phyloP scores from a whole-genome alignment of 2,888 invertebrate species.

The Sarcophaga caerulescens region DNA sequence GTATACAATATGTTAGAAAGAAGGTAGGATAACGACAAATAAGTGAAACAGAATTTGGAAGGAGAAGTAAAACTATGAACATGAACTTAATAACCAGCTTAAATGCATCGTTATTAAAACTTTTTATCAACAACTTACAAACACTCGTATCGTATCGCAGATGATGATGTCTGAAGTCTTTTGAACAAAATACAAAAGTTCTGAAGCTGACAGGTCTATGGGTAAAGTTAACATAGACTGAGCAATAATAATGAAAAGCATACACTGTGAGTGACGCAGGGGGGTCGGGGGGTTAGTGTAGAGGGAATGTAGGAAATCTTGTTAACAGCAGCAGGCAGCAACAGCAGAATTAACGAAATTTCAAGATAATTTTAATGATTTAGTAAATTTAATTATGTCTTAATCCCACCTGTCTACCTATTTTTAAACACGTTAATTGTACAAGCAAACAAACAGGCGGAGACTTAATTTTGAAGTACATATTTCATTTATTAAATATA shows the following conservation, averaged over 20 bases:
- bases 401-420: constrained; percentile 3
- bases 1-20: neutral
- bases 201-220: constrained; percentile 39
- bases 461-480: too few relatives aligned
- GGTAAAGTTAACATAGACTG: constrained; percentile 33
- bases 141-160: constrained; percentile 10
- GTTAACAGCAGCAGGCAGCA: constrained; percentile 16
- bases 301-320: neutral
- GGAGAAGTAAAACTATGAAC: constrained; percentile 19
- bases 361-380: constrained; percentile 44
- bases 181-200: constrained; percentile 32
- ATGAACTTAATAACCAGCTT: constrained; percentile 57
- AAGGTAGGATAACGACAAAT: neutral
- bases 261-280: neutral
- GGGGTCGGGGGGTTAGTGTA: too few relatives aligned
- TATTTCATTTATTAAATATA: too few relatives aligned
- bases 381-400: constrained; percentile 36
- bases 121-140: constrained; percentile 39
- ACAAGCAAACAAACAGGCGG: too few relatives aligned
- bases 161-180: constrained; percentile 37
- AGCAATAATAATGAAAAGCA: neutral
- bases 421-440: neutral
- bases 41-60: neutral
- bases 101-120: constrained; percentile 58
- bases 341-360: constrained; percentile 22